Evolutionary conservation across 2,888 invertebrate genomes (phyloP).

Genomic region (Coremacera marginata): DNA sequence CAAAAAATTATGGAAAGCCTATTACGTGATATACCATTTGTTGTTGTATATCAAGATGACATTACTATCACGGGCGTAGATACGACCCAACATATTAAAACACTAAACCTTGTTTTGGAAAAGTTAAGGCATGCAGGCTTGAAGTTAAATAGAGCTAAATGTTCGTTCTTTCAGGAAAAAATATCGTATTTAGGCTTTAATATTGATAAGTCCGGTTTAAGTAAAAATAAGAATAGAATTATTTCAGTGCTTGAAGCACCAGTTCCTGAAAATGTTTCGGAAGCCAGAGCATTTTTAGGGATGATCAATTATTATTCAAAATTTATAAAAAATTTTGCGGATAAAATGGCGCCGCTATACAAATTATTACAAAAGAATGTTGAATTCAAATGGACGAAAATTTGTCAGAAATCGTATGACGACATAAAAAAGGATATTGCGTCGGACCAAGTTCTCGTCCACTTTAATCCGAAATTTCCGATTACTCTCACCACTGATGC

Average conservation of each 20-base stretch:
- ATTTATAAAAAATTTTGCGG: constrained; percentile 43
- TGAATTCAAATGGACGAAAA: constrained; percentile 54
- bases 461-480: constrained; percentile 43
- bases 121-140: constrained; percentile 27
- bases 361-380: constrained; percentile 20
- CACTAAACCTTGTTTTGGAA: constrained; percentile 29
- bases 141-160: constrained; percentile 27
- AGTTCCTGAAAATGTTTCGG: constrained; percentile 34
- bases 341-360: constrained; percentile 37
- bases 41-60: constrained; percentile 39
- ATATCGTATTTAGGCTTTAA: constrained; percentile 39
- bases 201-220: too few species aligned
- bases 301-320: constrained; percentile 44
- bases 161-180: constrained; percentile 37
- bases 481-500: constrained; percentile 51
- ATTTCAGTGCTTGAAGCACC: constrained; percentile 31
- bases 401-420: constrained; percentile 52
- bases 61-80: constrained; percentile 36
- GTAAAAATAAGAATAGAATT: constrained; percentile 34
- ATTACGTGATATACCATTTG: constrained; percentile 31
- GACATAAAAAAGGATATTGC: constrained; percentile 51
- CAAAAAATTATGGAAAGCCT: constrained; percentile 32
- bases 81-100: constrained; percentile 38
- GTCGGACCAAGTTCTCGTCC: constrained; percentile 42
- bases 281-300: constrained; percentile 37